Conservation (phyloP, 2,888 invertebrate genomes). For the Leptura quadrifasciata region DNA sequence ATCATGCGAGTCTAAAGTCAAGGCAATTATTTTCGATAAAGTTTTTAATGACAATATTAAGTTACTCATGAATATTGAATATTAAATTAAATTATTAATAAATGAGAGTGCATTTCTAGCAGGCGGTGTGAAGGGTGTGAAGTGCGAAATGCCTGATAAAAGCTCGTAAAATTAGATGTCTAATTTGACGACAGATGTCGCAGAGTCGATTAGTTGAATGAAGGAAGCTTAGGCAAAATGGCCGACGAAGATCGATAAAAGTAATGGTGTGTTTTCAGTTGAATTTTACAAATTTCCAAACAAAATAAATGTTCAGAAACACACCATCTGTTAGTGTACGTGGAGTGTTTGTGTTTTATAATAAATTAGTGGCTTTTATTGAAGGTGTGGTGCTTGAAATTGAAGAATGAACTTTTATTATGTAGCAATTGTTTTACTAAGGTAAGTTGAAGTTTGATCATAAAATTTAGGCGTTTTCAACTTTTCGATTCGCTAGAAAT, state of each 20-base stretch:
- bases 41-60: neutral
- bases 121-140: constrained; percentile 24
- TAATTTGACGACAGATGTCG: constrained; percentile 48
- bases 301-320: constrained; percentile 57
- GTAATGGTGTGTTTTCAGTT: constrained; percentile 66
- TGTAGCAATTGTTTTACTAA: constrained; percentile 66
- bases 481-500: neutral
- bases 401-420: constrained; percentile 58
- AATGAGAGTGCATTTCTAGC: neutral
- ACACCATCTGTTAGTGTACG: constrained; percentile 40
- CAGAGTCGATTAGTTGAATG: constrained; percentile 50
- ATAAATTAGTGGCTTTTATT: constrained; percentile 42
- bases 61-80: neutral
- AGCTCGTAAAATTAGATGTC: constrained; percentile 36
- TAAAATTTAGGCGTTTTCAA: constrained; percentile 38
- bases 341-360: constrained; percentile 49
- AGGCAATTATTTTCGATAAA: neutral
- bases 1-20: neutral
- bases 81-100: too few species aligned
- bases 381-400: constrained; percentile 40
- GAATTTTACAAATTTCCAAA: constrained; percentile 59
- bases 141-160: constrained; percentile 40
- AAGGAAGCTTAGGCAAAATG: constrained; percentile 66
- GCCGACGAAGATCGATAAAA: constrained; percentile 69
- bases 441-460: constrained; percentile 63